Base-by-base conservation (phyloP, 2,888 invertebrate species). In the Lissonota sp. region DNA sequence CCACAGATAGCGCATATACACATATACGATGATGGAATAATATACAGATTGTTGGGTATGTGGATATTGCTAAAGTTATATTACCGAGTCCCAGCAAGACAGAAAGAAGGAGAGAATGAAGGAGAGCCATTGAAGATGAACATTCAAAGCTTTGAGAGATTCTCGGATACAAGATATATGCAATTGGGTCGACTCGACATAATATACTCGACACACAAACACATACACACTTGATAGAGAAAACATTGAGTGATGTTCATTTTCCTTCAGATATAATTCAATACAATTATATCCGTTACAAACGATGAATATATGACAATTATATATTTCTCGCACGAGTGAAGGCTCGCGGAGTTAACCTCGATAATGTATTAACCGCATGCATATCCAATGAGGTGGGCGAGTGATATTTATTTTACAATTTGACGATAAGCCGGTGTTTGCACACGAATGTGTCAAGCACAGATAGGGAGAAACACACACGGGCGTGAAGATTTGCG, bases 61-160 rank as follows among this genome's bases (percentile, higher is more conserved):
- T 57, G 39, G 62, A 16, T 72, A 72, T 72, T 72, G 62, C 62
- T 62, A 72, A 72, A 72, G 40, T 62, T 62, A 53, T 53, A 49
- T 3, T 12, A 49, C 49, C n/a, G 12, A n/a, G 49, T 10, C n/a
- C 49, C 5, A 49, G 7, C 49, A 49, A 10, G 49, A n/a, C 49
- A 49, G n/a, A 5, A 12, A 49, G 10, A 49, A 10, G 10, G n/a
- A 49, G 10, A n/a, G 49, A 1, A 6, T 0, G 53, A 6, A 14
- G 6, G 14, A 5, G 53, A 16, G 5, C 26, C 26, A 26, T 26
- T 26, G 26, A 26, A 26, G 26, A 26, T 26, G 26, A 26, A 26
- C 26, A 3, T 26, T 26, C 26, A 3, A 26, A 26, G 26, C 26
- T 26, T 26, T 26, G 1, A 26, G 26, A 26, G 26, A 26, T 26